Percentiles rank a stretch among this genome's conserved stretches.
Conservation (phyloP, 1,140 invertebrate species). For the Spodoptera frugiperda region DNA sequence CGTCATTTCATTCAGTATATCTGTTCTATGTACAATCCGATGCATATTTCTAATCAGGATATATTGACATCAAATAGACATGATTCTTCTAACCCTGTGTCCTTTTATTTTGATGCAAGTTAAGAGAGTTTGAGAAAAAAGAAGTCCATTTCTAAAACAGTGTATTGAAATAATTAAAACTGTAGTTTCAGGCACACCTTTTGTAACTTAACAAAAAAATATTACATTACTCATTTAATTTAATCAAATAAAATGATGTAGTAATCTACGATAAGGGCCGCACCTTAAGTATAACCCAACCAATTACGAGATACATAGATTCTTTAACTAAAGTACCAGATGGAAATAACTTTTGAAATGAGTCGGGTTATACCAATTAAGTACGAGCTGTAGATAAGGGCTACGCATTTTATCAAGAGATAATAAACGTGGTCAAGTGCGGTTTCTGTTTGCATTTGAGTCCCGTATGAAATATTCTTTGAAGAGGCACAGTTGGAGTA, state of each 20-base stretch:
- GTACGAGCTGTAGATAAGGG: constrained; percentile 58
- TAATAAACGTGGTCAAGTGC: constrained; percentile 54
- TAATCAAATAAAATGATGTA: constrained; percentile 46
- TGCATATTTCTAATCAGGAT: neutral
- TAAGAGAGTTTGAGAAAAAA: too few species aligned
- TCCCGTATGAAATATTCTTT: constrained; percentile 6
- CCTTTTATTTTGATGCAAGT: too few species aligned
- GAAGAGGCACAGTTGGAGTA: neutral
- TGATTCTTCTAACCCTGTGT: too few species aligned
- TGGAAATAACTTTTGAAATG: constrained; percentile 32
- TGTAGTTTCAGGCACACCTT: neutral
- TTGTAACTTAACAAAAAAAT: constrained; percentile 6
- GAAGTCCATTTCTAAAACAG: too few species aligned
- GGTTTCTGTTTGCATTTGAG: constrained; percentile 32
- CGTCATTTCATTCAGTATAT: constrained; percentile 53
- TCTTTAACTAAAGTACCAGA: neutral
- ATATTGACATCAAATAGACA: neutral
- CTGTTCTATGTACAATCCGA: neutral
- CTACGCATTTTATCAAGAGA: constrained; percentile 56
- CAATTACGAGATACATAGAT: neutral
- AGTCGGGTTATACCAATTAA: constrained; percentile 62
- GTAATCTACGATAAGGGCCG: constrained; percentile 61
- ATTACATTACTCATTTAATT: constrained; percentile 31
- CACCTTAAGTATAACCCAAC: constrained; percentile 42
- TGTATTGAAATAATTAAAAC: too few species aligned